These are phyloP conservation scores for Pogonognathellus flavescens DNA, from an alignment of 1,140 invertebrate species.

Conservation along the genomic window DNA sequence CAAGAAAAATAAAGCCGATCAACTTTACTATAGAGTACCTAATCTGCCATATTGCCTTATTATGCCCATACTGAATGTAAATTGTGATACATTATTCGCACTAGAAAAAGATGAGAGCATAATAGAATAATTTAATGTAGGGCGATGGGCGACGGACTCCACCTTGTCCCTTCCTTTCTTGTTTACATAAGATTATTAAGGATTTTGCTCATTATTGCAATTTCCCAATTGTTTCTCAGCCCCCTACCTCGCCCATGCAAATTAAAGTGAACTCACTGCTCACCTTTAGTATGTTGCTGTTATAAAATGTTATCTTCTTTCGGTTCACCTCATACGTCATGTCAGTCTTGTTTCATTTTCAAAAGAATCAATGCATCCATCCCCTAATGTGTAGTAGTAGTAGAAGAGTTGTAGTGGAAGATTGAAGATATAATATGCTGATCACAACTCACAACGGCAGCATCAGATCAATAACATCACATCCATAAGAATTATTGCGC, in stretches of 20 bases:
- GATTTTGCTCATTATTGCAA: constrained; percentile 40
- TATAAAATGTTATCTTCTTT: constrained; percentile 37
- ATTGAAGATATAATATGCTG: background rate
- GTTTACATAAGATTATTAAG: constrained; percentile 40
- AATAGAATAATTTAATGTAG: constrained; percentile 26
- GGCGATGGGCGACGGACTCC: constrained; percentile 8
- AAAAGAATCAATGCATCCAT: constrained; percentile 41
- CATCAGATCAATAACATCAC: constrained; percentile 32
- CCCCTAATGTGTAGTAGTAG: background rate
- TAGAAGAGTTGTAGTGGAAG: too few relatives aligned
- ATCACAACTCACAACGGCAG: constrained; percentile 12
- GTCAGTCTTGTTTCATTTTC: constrained; percentile 21
- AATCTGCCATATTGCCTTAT: too few relatives aligned
- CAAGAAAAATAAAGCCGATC: background rate
- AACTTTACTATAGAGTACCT: too few relatives aligned
- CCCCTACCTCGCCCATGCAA: constrained; percentile 44
- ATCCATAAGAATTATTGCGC: constrained; percentile 33
- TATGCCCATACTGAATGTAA: too few relatives aligned
- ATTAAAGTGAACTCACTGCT: constrained; percentile 38
- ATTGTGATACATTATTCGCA: background rate
- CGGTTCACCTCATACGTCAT: constrained; percentile 44
- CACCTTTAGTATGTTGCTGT: constrained; percentile 10
- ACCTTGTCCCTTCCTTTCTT: constrained; percentile 48
- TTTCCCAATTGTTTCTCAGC: constrained; percentile 47
- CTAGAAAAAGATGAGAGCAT: background rate